Conservation (phyloP, 2,113 vertebrate genomes). For the Nothocercus nigrocapillus region DNA sequence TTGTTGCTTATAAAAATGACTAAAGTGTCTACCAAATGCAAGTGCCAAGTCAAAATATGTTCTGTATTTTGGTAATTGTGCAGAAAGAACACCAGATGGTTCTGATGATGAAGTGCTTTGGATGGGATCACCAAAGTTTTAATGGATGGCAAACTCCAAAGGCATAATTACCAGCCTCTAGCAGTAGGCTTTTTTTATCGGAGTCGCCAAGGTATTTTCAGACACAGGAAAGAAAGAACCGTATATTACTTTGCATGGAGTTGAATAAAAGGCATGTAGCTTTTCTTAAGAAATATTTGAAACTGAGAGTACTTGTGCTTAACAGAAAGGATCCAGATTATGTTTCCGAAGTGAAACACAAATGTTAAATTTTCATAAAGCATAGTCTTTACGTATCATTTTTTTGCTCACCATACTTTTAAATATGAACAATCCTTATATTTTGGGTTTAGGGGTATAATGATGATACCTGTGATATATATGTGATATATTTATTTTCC, state of each 20-base stretch:
- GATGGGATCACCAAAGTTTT: conserved; percentile 65
- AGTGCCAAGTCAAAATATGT: conserved; percentile 74
- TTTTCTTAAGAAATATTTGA: not conserved
- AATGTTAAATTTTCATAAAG: not conserved
- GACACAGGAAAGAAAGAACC: not conserved
- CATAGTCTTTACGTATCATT: not conserved
- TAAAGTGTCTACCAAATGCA: conserved; percentile 67
- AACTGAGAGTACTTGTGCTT: not conserved
- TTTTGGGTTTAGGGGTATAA: not conserved
- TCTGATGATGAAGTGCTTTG: conserved; percentile 65
- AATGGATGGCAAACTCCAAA: conserved; percentile 64
- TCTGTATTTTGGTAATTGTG: conserved; percentile 77
- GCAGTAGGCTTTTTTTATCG: conserved; percentile 24
- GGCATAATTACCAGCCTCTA: conserved; percentile 45
- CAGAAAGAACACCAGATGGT: conserved; percentile 74
- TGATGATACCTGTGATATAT: not conserved
- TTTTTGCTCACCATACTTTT: not conserved
- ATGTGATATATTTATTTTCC: not conserved
- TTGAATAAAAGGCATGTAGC: conserved; percentile 4
- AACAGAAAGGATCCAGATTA: conserved; percentile 16
- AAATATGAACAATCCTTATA: not conserved
- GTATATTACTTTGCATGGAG: not conserved
- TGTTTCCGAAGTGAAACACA: conserved; percentile 21
- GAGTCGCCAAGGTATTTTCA: conserved; percentile 31
- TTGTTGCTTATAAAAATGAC: conserved; percentile 65